These are phyloP conservation scores for Aegotheles bennettii DNA, from an alignment of 2,113 vertebrate species.

Conservation along the genomic window DNA sequence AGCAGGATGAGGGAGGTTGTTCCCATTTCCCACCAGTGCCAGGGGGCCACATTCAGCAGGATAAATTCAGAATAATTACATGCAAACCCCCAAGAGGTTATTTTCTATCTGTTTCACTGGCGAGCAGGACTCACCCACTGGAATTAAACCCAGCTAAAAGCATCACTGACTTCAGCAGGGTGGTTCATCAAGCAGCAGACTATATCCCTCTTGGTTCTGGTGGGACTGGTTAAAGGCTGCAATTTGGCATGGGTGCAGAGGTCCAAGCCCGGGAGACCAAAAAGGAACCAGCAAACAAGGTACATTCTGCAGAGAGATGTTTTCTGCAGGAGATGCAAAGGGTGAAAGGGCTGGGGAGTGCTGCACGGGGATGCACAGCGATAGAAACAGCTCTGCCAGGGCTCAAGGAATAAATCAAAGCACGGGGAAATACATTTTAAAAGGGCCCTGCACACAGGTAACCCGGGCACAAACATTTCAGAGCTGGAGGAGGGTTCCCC, in stretches of 20 bases:
- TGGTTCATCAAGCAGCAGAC: background rate
- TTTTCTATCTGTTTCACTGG: background rate
- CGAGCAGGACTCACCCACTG: background rate
- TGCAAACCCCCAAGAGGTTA: background rate
- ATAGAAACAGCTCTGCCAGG: background rate
- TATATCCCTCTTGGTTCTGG: background rate
- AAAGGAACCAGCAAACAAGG: background rate
- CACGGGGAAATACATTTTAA: background rate
- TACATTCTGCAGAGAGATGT: background rate
- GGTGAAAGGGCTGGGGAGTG: background rate
- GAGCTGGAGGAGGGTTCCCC: background rate
- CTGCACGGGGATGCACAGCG: rapidly evolving
- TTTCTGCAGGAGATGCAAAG: background rate
- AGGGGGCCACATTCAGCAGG: background rate
- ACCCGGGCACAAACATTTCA: background rate
- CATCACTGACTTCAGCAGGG: background rate
- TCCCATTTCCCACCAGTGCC: background rate
- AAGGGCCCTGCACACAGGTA: background rate
- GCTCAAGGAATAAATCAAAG: background rate
- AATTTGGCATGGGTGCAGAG: rapidly evolving
- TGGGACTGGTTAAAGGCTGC: background rate
- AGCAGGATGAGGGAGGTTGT: background rate
- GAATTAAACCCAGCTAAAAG: background rate
- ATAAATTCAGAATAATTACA: background rate
- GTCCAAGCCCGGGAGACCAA: background rate